A percentile compares a stretch with the other conserved stretches of the same genome.
phyloP scores from a whole-genome alignment of 1,140 invertebrate species.

The Dinothrombium tinctorium region DNA sequence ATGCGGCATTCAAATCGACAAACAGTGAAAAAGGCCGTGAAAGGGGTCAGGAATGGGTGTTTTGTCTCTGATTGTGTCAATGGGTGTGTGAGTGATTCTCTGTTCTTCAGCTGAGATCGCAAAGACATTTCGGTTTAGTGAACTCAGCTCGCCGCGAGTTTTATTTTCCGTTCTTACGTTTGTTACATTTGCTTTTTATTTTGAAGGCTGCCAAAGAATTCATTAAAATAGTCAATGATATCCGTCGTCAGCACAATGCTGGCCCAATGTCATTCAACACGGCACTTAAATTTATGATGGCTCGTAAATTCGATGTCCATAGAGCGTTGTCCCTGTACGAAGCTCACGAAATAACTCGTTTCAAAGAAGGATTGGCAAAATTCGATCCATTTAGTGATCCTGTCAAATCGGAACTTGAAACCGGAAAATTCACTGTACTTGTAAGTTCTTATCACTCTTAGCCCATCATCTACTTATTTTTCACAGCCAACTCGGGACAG shows the following conservation, averaged over 20 bases:
- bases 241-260: constrained; percentile 14
- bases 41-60: too few species aligned
- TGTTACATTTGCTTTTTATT: background rate
- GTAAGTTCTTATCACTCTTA: constrained; percentile 30
- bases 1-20: too few species aligned
- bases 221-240: constrained; percentile 16
- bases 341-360: constrained; percentile 62
- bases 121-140: too few species aligned
- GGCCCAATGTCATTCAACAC: constrained; percentile 38
- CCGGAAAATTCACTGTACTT: constrained; percentile 88
- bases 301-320: constrained; percentile 75
- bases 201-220: constrained; percentile 12
- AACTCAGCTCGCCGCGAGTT: too few species aligned
- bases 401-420: constrained; percentile 57
- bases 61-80: too few species aligned
- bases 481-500: constrained; percentile 51
- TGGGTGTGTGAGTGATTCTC: too few species aligned
- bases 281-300: constrained; percentile 81
- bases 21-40: too few species aligned
- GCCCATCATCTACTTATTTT: constrained; percentile 1
- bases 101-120: too few species aligned
- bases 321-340: constrained; percentile 65
- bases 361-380: constrained; percentile 52
- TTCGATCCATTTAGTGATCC: constrained; percentile 57
- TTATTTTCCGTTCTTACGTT: too few species aligned